Evolutionary conservation across 2,797 vertebrate genomes (phyloP), one percentile per base, ranked within the genome.

Genomic region (Coregonus sp.): DNA sequence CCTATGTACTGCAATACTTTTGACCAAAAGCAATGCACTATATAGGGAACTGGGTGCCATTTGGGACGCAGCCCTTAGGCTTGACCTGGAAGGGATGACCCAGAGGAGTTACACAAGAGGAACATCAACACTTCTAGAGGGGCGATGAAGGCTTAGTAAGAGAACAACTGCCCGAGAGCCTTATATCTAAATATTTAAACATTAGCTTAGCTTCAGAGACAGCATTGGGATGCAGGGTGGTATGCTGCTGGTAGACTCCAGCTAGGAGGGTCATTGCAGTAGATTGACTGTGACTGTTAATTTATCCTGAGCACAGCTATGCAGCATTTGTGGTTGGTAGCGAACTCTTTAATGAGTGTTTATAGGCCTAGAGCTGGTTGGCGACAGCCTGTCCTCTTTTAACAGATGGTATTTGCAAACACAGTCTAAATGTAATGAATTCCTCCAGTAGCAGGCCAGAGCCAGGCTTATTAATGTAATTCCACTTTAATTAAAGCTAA

Each of bases 401-500:
- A 66, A 67, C 50, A 70, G 61, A 75, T 75, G 70, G 40, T 68
- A 75, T 81, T 81, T 75, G 73, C 56, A 78, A 81, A 81, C 52
- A 67, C 5, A 61, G 54, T 78, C 51, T 63, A 59, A 68, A 67
- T 40, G 63, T 78, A 70, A 78, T 78, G 52, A 75, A 75, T 78
- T 75, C 37, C 29, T 50, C 65, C 35, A 18, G 73, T n/a, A 12
- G 73, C 51, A 59, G 72, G 47, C 52, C 35, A 50, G 54, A 61
- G 70, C 51, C 51, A 25, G 18, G 69, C 69, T 75, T 81, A 78
- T 78, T 75, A 68, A 73, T 71, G 51, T 15, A 40, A 29, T 67
- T 78, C 69, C 70, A 73, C 20, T 69, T 78, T 78, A 72, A 81
- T 78, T 81, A 81, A 70, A 78, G 20, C 72, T 6, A 20, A 31